phyloP scores from a whole-genome alignment of 2,113 vertebrate genomes.

The Barnardius zonarius region DNA sequence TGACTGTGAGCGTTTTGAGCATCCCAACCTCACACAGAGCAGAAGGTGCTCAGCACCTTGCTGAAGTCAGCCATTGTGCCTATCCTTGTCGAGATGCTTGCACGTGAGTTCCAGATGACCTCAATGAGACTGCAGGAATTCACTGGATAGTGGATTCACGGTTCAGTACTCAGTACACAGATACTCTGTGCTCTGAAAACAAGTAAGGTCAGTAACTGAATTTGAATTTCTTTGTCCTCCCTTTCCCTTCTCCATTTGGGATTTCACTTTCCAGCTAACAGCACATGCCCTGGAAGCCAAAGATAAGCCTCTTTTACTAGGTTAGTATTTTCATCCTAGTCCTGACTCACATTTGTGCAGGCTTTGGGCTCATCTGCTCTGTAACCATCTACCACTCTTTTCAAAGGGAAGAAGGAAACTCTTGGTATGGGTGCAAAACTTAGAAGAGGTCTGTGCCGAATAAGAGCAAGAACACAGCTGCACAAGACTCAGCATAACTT shows the following conservation, averaged over 20 bases:
- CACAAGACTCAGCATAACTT: conserved; percentile 41
- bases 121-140: background rate
- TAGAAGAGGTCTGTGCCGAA: background rate
- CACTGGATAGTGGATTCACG: background rate
- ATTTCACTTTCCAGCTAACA: background rate
- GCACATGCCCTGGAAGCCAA: background rate
- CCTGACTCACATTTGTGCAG: background rate
- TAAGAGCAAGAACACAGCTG: conserved; percentile 18
- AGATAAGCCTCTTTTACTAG: background rate
- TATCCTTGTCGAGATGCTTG: fast-evolving
- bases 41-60: background rate
- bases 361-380: background rate
- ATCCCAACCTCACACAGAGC: fast-evolving
- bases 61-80: background rate
- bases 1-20: background rate
- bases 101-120: background rate
- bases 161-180: background rate
- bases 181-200: background rate
- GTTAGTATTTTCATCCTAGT: background rate
- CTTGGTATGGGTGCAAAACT: background rate
- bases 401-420: conserved; percentile 19
- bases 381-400: background rate
- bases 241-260: background rate
- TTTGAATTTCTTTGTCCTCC: background rate
- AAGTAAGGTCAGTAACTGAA: background rate